Base-by-base conservation (phyloP, 2,888 invertebrate species). In the Caenorhabditis wallacei region DNA sequence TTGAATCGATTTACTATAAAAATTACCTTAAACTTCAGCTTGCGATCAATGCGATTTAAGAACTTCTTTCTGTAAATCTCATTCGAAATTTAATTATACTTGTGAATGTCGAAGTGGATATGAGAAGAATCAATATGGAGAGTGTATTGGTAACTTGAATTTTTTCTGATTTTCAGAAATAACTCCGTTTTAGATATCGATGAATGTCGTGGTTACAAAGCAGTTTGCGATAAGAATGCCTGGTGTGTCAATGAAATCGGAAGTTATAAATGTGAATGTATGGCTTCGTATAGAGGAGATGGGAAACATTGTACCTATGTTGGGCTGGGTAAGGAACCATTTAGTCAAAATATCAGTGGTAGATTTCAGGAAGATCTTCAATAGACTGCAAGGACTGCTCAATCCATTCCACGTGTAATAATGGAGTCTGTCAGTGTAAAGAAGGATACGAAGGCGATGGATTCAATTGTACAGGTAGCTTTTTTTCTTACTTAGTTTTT, bases 231-330 rank as follows among this genome's bases (percentile, higher is more conserved):
- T 63, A 72, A 83, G 56, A 89, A 90, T 43, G 88, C 91, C 7
- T 88, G 88, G 88, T 91, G 91, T 71, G 82, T 85, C 10, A 90
- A 90, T 72, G 88, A 89, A 13, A 68, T 90, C 18, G 90, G 90
- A 2, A 79, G 79, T 10, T 86, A 86, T 35, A 30, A 56, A 8
- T 90, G 90, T 68, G 88, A 89, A 70, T 91, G 91, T 69, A 89
- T 88, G 86, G 90, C 89, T 7, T 85, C 88, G 3, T 91, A 89
- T 68, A 64, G 90, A 18, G 89, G 90, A 16, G 87, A 90, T 51
- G 90, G 89, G 13, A 86, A 87, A 54, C 80, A 80, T 35, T 90
- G 90, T 79, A 84, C 84, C 8, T 90, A 87, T 46, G 90, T 90
- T 11, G 90, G 90, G 56, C 59, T 89, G 43, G 90, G 90, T 84